Conservation (phyloP, 2,888 invertebrate species). For the Phragmatobia fuliginosa region DNA sequence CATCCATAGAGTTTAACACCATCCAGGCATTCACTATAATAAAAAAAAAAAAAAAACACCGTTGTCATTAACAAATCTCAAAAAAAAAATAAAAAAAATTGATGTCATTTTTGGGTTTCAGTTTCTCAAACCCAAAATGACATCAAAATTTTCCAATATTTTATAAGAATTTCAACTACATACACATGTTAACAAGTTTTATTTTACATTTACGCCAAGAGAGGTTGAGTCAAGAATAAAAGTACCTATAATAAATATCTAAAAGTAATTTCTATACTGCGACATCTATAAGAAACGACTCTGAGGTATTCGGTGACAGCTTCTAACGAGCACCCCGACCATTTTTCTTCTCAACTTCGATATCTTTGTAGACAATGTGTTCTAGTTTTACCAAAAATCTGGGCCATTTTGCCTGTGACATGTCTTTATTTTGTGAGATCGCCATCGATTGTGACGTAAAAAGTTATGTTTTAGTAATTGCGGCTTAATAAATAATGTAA, state of each 20-base stretch:
- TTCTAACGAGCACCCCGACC: slow-evolving; percentile 15
- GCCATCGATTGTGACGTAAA: slow-evolving; percentile 14
- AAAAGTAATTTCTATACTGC: neutral
- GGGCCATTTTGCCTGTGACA: slow-evolving; percentile 6
- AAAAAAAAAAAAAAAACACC: too few relatives aligned
- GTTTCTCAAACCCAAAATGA: too few relatives aligned
- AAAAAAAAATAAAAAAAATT: too few relatives aligned
- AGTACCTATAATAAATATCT: neutral
- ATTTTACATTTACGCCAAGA: neutral
- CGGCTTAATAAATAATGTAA: neutral
- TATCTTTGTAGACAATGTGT: slow-evolving; percentile 14
- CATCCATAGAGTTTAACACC: too few relatives aligned
- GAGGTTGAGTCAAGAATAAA: neutral
- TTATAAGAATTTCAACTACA: too few relatives aligned
- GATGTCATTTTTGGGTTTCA: too few relatives aligned
- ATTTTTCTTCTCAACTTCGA: slow-evolving; percentile 14
- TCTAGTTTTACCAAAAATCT: slow-evolving; percentile 12
- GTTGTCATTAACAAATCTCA: too few relatives aligned
- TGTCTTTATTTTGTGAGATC: slow-evolving; percentile 13
- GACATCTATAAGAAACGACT: slow-evolving; percentile 4
- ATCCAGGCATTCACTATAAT: too few relatives aligned
- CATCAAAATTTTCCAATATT: too few relatives aligned
- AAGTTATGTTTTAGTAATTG: neutral
- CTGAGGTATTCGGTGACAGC: slow-evolving; percentile 14
- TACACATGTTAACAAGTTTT: too few relatives aligned